These are phyloP conservation scores for Myotis findleyi DNA, from an alignment of 2,797 vertebrate genomes.

Conservation along the genomic window DNA sequence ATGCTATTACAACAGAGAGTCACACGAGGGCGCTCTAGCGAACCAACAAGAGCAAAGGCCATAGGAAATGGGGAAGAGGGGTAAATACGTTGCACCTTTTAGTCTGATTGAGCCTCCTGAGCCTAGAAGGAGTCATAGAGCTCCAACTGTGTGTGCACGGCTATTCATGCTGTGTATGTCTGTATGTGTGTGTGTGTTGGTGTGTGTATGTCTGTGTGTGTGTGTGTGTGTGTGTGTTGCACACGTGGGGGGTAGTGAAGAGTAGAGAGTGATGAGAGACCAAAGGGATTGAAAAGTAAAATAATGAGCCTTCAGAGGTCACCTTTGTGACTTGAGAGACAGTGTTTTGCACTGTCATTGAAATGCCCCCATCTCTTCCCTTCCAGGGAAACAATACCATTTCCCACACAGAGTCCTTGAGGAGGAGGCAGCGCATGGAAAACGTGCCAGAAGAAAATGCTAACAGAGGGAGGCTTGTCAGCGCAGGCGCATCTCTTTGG, in stretches of 20 bases:
- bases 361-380: not conserved
- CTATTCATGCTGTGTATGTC: not conserved
- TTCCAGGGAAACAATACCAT: not conserved
- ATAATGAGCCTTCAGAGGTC: not conserved
- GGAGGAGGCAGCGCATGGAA: not conserved
- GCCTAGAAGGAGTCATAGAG: not conserved
- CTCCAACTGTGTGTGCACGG: not conserved
- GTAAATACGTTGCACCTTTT: not conserved
- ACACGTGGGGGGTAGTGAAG: not conserved
- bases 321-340: not conserved
- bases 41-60: not conserved
- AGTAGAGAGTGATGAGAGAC: not conserved
- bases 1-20: not conserved
- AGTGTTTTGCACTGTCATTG: not conserved
- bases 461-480: not conserved
- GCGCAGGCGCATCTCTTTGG: fast-evolving
- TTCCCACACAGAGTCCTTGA: not conserved
- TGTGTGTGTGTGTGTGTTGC: not conserved
- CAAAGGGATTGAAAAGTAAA: not conserved
- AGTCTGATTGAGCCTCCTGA: not conserved
- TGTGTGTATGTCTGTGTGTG: not conserved
- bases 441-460: not conserved
- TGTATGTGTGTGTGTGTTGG: not conserved
- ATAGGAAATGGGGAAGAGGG: not conserved
- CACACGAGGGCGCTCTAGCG: conserved; percentile 64